Conservation (phyloP, 2,888 invertebrate genomes). For the Limnephilus marmoratus region DNA sequence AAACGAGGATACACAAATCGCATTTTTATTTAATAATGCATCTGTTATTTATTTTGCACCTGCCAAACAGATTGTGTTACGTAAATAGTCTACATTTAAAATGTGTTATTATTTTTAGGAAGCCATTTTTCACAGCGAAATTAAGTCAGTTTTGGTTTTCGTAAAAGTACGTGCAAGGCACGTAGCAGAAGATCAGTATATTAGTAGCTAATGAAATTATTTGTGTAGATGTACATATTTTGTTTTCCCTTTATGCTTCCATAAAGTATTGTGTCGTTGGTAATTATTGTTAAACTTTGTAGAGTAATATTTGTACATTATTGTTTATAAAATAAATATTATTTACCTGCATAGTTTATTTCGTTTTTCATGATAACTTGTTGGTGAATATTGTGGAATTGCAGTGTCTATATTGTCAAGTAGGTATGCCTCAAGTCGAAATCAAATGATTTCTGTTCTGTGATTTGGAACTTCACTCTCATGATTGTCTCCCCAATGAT, state of each 20-base stretch:
- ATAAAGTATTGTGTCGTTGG: background rate
- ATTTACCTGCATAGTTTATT: constrained; percentile 22
- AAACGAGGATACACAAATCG: background rate
- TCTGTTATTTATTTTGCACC: constrained; percentile 2
- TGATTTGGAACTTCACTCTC: background rate
- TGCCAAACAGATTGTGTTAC: background rate
- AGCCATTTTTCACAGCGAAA: background rate
- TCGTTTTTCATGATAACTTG: constrained; percentile 3
- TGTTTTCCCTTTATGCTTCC: background rate
- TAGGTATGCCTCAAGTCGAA: background rate
- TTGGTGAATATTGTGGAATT: constrained; percentile 2
- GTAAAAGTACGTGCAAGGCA: background rate
- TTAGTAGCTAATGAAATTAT: background rate
- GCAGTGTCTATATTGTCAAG: background rate
- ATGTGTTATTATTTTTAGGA: background rate
- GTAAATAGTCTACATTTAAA: background rate
- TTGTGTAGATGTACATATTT: constrained; percentile 9
- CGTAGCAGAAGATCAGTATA: background rate
- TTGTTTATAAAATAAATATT: constrained; percentile 2
- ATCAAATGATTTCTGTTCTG: background rate
- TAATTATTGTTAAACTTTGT: constrained; percentile 23
- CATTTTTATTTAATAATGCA: background rate
- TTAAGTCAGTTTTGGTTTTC: background rate
- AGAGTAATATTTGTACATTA: constrained; percentile 22
- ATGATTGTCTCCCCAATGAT: background rate